These are phyloP conservation scores for Ormyrus pomaceus DNA, from an alignment of 2,888 invertebrate species.

Conservation along the genomic window DNA sequence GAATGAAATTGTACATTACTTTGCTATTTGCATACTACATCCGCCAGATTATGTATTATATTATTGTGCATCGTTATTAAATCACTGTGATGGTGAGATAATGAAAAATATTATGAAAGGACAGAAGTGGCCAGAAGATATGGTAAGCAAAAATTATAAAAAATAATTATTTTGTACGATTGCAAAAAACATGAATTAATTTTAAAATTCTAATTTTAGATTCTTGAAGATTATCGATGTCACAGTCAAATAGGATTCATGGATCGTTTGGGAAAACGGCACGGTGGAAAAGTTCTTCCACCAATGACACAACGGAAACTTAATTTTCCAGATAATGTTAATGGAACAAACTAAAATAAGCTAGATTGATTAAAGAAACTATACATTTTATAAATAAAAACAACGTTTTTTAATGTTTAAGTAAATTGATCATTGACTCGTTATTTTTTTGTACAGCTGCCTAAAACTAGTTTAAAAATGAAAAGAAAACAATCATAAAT, in stretches of 20 bases:
- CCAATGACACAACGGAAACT: slow-evolving; percentile 64
- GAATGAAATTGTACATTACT: slow-evolving; percentile 70
- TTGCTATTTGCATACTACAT: slow-evolving; percentile 70
- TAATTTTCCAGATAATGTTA: slow-evolving; percentile 54
- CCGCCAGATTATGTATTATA: slow-evolving; percentile 72
- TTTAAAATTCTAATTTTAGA: slow-evolving; percentile 58
- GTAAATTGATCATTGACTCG: slow-evolving; percentile 26
- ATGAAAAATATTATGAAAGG: slow-evolving; percentile 66
- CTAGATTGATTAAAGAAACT: not conserved
- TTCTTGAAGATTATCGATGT: slow-evolving; percentile 67
- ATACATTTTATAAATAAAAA: slow-evolving; percentile 17
- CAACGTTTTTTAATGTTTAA: slow-evolving; percentile 27
- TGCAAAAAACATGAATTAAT: slow-evolving; percentile 3
- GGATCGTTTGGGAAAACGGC: slow-evolving; percentile 70
- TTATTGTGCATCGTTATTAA: slow-evolving; percentile 70
- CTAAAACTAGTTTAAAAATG: slow-evolving; percentile 31
- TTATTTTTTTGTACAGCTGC: slow-evolving; percentile 44
- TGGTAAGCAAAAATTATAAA: slow-evolving; percentile 61
- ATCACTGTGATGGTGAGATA: slow-evolving; percentile 65
- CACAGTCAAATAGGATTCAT: slow-evolving; percentile 70
- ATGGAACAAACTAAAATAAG: not conserved
- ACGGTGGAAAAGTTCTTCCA: slow-evolving; percentile 70
- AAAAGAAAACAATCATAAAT: slow-evolving; percentile 27
- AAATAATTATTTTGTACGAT: not conserved
- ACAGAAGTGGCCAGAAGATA: slow-evolving; percentile 71